Evolutionary conservation across 2,888 invertebrate genomes (phyloP).

Genomic region (Icerya purchasi): DNA sequence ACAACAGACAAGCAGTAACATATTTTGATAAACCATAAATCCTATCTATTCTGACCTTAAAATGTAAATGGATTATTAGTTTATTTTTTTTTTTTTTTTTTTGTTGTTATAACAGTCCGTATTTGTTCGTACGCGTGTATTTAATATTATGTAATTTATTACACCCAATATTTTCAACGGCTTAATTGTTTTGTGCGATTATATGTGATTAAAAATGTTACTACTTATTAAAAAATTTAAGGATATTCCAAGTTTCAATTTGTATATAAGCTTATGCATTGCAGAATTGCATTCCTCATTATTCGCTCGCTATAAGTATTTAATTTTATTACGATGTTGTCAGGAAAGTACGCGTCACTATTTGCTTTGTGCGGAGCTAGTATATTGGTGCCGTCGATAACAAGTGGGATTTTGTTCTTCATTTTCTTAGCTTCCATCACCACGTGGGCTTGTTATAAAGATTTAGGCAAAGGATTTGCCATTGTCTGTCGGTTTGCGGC

Average conservation of each 20-base stretch:
- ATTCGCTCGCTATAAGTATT: no score
- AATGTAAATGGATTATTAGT: no score
- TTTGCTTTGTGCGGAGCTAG: conserved; percentile 47
- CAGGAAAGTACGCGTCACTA: conserved; percentile 43
- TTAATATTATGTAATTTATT: no score
- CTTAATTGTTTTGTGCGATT: no score
- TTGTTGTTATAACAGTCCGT: no score
- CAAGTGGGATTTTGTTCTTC: conserved; percentile 67
- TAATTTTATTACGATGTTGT: conserved; percentile 20
- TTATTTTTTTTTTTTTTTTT: no score
- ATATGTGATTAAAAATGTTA: not conserved
- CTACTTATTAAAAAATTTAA: not conserved
- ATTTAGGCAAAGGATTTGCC: conserved; percentile 55
- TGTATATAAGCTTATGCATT: conserved; percentile 14
- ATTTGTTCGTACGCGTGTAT: no score
- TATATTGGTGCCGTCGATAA: conserved; percentile 58
- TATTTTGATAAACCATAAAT: no score
- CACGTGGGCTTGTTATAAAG: conserved; percentile 64
- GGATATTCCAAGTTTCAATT: not conserved
- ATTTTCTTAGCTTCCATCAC: conserved; percentile 65
- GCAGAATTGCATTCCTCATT: not conserved
- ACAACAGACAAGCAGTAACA: no score
- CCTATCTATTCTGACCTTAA: no score
- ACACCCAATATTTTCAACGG: no score
- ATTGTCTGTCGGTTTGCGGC: conserved; percentile 44